A percentile compares a stretch with the other conserved stretches of the same genome.
These are phyloP conservation scores for Callyntrura guangdongensis DNA, from an alignment of 2,888 invertebrate genomes.

Conservation along the genomic window DNA sequence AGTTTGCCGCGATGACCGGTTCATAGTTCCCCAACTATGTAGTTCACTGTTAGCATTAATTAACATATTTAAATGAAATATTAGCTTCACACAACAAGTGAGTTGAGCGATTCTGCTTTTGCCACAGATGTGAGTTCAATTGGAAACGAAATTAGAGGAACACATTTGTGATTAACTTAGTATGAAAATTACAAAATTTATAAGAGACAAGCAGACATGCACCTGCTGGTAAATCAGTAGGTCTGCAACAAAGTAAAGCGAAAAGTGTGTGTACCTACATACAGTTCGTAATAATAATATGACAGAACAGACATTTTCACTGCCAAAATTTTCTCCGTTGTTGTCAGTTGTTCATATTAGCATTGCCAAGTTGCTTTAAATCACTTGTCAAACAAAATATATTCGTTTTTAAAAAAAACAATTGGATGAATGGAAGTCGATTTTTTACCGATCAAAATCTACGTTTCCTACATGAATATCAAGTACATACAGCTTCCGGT, in stretches of 20 bases:
- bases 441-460: neutral
- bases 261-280: no score
- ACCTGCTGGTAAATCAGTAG: neutral
- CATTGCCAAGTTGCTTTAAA: neutral
- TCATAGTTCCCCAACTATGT: constrained; percentile 53
- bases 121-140: no score
- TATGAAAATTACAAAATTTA: no score
- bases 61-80: constrained; percentile 53
- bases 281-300: no score
- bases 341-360: neutral
- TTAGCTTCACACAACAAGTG: neutral
- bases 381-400: constrained; percentile 5
- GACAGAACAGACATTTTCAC: no score
- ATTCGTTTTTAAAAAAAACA: neutral
- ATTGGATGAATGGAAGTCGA: neutral
- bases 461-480: neutral
- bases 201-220: neutral
- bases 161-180: no score
- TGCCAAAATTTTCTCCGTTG: neutral
- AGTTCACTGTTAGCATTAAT: constrained; percentile 16
- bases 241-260: no score
- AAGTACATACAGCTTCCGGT: constrained; percentile 18
- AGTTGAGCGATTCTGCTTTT: neutral
- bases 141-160: no score
- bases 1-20: constrained; percentile 76